Evolutionary conservation across 2,113 vertebrate genomes (phyloP), one percentile per base, ranked within the genome.

Genomic region (Sturnus vulgaris): DNA sequence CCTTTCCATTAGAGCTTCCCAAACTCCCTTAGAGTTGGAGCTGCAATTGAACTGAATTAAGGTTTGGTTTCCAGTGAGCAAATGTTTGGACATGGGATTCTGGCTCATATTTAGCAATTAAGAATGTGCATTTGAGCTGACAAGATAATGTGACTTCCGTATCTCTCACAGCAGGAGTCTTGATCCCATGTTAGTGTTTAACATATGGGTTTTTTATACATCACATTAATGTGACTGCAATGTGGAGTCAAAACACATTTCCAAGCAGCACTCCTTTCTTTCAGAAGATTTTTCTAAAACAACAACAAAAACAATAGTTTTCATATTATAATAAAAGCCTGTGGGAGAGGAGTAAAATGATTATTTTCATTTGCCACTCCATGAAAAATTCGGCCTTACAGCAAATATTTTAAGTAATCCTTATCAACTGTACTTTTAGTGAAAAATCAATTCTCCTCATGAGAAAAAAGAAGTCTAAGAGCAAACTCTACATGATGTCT

Each of bases 71-170:
- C 89, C 71, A 82, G 61, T 31, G 55, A 94, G 73, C 55, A 86
- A 95, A 92, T 92, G 81, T 91, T 96, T 95, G 86, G 94, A 86
- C 85, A 73, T 94, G 82, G 47, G 92, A 95, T 96, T 95, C 86
- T 81, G 88, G 60, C 92, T 96, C 85, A 64, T 88, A 92, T 90
- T 94, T 90, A 92, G 79, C 85, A 94, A 95, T 93, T 96, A 94
- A 42, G 85, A 92, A 86, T 52, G 94, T 94, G 94, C 82, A 81
- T 93, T 95, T 96, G 78, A 95, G 78, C 70, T 95, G 94, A 96
- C 87, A 95, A 95, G 93, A 92, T 86, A 95, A 96, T 72, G 90
- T 46, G 46, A 91, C 84, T 75, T 91, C 37, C 17, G 4, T 73
- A 52, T 65, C 80, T 95, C 83, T 65, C 81, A 46, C 86, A 83